These are phyloP conservation scores for Xenops minutus DNA, from an alignment of 2,797 vertebrate species.

Conservation along the genomic window DNA sequence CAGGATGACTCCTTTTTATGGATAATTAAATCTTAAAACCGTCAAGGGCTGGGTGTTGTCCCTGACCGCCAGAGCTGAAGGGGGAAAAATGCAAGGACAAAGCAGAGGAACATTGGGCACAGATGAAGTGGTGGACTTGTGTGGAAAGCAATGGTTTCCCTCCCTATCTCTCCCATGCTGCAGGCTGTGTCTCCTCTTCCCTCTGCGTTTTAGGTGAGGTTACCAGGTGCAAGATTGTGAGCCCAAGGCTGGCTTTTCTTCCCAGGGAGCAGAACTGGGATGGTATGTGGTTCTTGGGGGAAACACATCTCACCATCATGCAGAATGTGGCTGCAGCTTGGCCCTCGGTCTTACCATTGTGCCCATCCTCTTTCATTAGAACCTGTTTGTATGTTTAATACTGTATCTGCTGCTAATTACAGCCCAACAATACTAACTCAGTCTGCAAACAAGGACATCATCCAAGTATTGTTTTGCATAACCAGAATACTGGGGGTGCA, in stretches of 20 bases:
- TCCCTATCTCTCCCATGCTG: rapidly evolving
- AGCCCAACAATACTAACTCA: neutral
- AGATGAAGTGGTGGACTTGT: neutral
- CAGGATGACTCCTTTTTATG: neutral
- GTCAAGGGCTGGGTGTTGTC: neutral
- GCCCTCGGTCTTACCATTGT: neutral
- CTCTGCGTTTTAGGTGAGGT: neutral
- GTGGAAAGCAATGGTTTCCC: neutral
- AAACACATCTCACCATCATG: rapidly evolving
- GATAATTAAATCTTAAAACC: neutral
- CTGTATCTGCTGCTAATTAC: constrained; percentile 27
- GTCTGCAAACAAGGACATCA: constrained; percentile 33
- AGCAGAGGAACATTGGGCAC: rapidly evolving
- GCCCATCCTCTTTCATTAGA: neutral
- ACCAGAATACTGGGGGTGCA: constrained; percentile 11
- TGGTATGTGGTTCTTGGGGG: neutral
- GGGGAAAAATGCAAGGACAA: neutral
- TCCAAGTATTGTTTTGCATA: constrained; percentile 54
- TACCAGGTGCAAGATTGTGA: neutral
- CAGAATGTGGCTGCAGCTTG: rapidly evolving
- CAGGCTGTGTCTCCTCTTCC: neutral
- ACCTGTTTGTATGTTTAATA: neutral
- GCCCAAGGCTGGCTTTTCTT: neutral
- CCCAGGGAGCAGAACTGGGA: neutral
- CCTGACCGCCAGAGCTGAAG: neutral